A percentile compares a stretch with the other conserved stretches of the same genome.
These are phyloP conservation scores for Anaspis maculata DNA, from an alignment of 2,888 invertebrate genomes.

Conservation along the genomic window DNA sequence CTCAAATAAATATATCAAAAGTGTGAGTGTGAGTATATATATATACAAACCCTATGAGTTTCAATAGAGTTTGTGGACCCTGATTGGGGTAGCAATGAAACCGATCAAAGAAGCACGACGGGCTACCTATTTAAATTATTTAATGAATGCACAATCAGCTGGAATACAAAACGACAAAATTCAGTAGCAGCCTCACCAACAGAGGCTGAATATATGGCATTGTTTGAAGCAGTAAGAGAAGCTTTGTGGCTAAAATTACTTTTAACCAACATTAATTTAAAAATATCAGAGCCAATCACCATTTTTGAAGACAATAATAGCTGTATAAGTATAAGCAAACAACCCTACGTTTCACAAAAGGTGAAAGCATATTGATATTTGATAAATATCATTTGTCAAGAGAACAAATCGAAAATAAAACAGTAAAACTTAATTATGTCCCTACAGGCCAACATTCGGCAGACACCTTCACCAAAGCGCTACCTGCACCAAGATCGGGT, in stretches of 20 bases:
- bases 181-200: slow-evolving; percentile 1
- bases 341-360: slow-evolving; percentile 1
- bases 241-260: slow-evolving; percentile 1
- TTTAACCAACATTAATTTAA: background rate
- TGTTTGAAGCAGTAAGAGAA: slow-evolving; percentile 1
- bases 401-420: slow-evolving; percentile 2
- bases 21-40: too few relatives aligned
- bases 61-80: background rate
- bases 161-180: slow-evolving; percentile 2
- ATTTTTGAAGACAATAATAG: slow-evolving; percentile 3
- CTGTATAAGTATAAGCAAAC: slow-evolving; percentile 1
- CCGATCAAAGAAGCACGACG: background rate
- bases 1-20: too few relatives aligned
- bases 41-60: too few relatives aligned
- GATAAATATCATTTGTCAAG: slow-evolving; percentile 2
- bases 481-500: slow-evolving; percentile 2
- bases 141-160: background rate
- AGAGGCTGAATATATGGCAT: slow-evolving; percentile 1
- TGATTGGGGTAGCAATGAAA: slow-evolving; percentile 1
- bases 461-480: slow-evolving; percentile 1
- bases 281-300: slow-evolving; percentile 1
- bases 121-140: slow-evolving; percentile 1
- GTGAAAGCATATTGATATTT: slow-evolving; percentile 2
- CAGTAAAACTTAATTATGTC: slow-evolving; percentile 2
- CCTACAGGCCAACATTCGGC: slow-evolving; percentile 2